Conservation (phyloP, 2,888 invertebrate species). For the Eupithecia tripunctaria region DNA sequence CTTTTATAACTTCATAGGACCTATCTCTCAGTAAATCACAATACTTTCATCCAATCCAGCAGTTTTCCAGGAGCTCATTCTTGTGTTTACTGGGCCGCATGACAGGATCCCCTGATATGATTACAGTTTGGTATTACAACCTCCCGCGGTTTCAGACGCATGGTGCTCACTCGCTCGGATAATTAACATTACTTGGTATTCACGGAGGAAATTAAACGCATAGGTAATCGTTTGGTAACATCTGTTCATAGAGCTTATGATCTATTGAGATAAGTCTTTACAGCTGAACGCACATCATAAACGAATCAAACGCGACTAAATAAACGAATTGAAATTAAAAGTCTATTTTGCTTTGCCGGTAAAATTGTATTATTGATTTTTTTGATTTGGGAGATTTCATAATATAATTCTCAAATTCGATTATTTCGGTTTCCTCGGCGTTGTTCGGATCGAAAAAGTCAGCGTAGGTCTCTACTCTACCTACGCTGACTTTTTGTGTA, state of each 20-base stretch:
- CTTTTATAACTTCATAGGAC: not conserved
- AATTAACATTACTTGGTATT: conserved; percentile 31
- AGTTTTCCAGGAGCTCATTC: conserved; percentile 9
- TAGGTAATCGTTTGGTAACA: conserved; percentile 6
- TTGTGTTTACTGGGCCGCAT: conserved; percentile 26
- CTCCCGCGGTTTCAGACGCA: conserved; percentile 26
- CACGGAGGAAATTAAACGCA: conserved; percentile 18
- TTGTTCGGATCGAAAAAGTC: not conserved
- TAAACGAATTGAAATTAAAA: not conserved
- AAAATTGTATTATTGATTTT: not conserved
- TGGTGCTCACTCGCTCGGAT: conserved; percentile 23
- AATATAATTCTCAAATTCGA: not conserved
- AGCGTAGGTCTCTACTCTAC: too few species aligned
- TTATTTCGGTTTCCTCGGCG: not conserved
- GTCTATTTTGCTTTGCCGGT: not conserved
- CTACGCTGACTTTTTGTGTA: too few species aligned
- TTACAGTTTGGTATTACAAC: conserved; percentile 29
- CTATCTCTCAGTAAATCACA: not conserved
- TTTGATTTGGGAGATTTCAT: not conserved
- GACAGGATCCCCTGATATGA: conserved; percentile 29
- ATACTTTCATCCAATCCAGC: not conserved
- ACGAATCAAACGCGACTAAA: not conserved
- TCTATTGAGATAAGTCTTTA: not conserved
- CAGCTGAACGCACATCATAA: not conserved
- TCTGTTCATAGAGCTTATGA: conserved; percentile 13